These are phyloP conservation scores for Dione juno DNA, from an alignment of 2,888 invertebrate genomes.

Conservation along the genomic window DNA sequence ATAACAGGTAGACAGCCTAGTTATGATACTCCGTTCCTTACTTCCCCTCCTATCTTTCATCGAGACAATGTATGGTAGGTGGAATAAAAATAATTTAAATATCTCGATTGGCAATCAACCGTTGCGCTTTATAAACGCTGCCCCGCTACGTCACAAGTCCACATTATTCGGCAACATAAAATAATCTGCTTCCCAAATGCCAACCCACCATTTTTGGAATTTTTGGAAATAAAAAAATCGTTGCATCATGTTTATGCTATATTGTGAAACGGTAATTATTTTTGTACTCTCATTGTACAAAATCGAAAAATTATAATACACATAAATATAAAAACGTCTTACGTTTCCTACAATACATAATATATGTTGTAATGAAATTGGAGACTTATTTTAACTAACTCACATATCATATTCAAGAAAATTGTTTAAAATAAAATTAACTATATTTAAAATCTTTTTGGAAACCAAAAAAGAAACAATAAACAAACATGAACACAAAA, in stretches of 20 bases:
- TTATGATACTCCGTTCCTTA: too few relatives aligned
- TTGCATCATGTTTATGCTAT: not conserved
- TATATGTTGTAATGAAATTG: not conserved
- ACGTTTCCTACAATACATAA: not conserved
- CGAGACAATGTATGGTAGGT: too few relatives aligned
- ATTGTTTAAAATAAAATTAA: not conserved
- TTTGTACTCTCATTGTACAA: not conserved
- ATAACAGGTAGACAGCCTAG: too few relatives aligned
- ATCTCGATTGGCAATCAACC: too few relatives aligned
- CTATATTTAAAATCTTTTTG: not conserved
- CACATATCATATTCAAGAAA: not conserved
- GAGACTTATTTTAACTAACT: not conserved
- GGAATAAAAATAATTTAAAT: too few relatives aligned
- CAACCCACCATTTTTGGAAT: not conserved
- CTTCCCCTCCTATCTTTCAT: too few relatives aligned
- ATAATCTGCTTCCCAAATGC: not conserved
- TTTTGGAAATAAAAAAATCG: not conserved
- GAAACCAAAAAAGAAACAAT: not conserved
- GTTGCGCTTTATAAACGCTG: too few relatives aligned
- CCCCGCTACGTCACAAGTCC: too few relatives aligned
- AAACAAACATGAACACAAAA: not conserved
- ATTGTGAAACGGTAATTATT: not conserved
- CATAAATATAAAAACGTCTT: not conserved
- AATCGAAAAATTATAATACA: not conserved
- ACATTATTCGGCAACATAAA: not conserved